Conservation (phyloP, 2,113 vertebrate genomes). For the Megatriorchis doriae region DNA sequence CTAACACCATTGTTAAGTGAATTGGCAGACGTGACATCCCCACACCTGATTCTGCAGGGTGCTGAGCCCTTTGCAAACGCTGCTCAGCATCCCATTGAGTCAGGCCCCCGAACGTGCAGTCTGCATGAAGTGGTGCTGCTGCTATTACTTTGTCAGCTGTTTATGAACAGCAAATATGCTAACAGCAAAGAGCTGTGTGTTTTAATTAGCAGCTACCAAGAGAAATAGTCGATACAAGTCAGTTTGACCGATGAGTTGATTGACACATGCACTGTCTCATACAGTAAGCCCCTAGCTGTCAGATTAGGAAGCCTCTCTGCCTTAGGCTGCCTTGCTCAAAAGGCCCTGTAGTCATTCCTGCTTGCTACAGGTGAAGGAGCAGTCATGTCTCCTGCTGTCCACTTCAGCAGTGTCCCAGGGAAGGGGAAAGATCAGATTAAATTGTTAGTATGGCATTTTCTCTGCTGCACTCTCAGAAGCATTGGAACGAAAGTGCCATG, state of each 20-base stretch:
- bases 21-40: background rate
- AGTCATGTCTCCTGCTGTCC: background rate
- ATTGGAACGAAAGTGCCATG: background rate
- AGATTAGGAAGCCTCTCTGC: background rate
- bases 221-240: background rate
- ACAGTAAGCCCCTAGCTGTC: background rate
- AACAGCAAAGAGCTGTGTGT: background rate
- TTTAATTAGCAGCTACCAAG: background rate
- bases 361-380: background rate
- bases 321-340: background rate
- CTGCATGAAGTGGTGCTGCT: background rate
- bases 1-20: background rate
- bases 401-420: background rate
- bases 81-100: background rate
- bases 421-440: background rate
- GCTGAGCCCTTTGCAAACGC: background rate
- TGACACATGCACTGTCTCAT: background rate
- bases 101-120: rapidly evolving
- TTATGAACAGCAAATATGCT: background rate
- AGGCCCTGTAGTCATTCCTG: background rate
- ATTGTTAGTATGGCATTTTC: background rate
- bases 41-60: background rate
- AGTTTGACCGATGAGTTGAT: background rate
- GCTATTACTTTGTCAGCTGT: background rate
- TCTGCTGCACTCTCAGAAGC: background rate